Percentiles rank a stretch among this genome's conserved stretches.
phyloP scores from a whole-genome alignment of 2,113 vertebrate genomes.

The Sisor rabdophorus region DNA sequence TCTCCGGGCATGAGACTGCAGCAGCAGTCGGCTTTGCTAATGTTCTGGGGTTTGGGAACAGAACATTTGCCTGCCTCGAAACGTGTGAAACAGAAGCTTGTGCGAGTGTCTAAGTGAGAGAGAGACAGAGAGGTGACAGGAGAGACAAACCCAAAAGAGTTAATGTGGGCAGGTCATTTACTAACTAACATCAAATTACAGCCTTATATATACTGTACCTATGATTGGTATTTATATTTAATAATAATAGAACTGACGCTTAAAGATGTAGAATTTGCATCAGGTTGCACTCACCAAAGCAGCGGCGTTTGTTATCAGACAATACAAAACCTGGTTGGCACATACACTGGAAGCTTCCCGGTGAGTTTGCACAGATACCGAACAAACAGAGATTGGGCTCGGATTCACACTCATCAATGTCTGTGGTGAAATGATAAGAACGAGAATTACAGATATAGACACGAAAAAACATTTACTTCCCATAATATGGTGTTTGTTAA shows the following conservation, averaged over 20 bases:
- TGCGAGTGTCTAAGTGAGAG: constrained; percentile 75
- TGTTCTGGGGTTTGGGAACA: constrained; percentile 85
- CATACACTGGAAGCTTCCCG: constrained; percentile 86
- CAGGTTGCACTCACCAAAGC: constrained; percentile 78
- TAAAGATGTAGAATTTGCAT: neutral
- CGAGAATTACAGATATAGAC: neutral
- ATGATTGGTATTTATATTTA: neutral
- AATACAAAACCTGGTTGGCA: constrained; percentile 84
- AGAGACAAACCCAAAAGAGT: neutral
- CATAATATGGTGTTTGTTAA: neutral
- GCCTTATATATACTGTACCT: neutral
- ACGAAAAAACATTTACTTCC: neutral
- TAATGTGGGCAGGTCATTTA: neutral
- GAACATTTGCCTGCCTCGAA: constrained; percentile 87
- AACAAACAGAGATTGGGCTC: constrained; percentile 86
- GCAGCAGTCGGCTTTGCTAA: constrained; percentile 89
- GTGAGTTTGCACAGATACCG: constrained; percentile 85
- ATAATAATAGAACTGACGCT: neutral
- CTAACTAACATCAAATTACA: neutral
- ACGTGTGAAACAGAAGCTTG: constrained; percentile 91
- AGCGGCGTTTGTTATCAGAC: constrained; percentile 81
- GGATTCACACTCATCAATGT: constrained; percentile 86
- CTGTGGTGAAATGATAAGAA: constrained; percentile 57
- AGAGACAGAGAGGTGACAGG: neutral
- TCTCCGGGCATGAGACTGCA: constrained; percentile 90